Base-by-base conservation (phyloP, 2,797 vertebrate genomes). In the Toxotes lorentzi region DNA sequence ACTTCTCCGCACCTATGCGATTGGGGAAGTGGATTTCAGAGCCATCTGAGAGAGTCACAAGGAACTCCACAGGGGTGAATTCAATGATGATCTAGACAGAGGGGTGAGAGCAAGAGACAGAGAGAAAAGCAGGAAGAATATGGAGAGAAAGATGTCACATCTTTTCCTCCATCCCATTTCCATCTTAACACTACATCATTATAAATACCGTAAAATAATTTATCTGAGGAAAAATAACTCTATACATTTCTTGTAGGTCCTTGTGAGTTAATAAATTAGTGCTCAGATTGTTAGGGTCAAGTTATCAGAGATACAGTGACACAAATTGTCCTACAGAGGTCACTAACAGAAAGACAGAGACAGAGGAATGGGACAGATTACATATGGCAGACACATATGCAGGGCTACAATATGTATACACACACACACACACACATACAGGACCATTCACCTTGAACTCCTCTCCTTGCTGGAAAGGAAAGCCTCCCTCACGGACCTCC, bases 1-100 rank as follows among this genome's bases (percentile, higher is more conserved):
- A 96, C 78, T 95, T 95, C 30, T 94, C 87, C 0, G 73, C 88
- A 0, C 91, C 93, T 0, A 82, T 60, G 63, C 95, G 95, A 81
- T 96, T 96, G 12, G 95, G 93, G 81, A 96, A 95, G 77, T 65
- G 63, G 82, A 96, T 89, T 19, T 56, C 32, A 1, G 91, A 94
- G 73, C 88, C 93, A 1, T 95, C 94, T 0, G 92, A 23, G 17
- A 95, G 75, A 62, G n/a, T 79, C 74, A 95, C 86, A 58, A 77
- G 62, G 78, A 96, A 96, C 64, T 95, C 93, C 27, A 84, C 10
- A 8, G 77, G 81, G 57, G 82, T 94, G 81, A 96, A 94, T 1
- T 80, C 66, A 73, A 96, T 84, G 73, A 10, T 5, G 0, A 96
- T 58, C 95, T 96, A 54, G 24, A 68, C 1, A 17, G 58, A 3